Base-by-base conservation (phyloP, 1,140 invertebrate species). In the Microplitis demolitor region DNA sequence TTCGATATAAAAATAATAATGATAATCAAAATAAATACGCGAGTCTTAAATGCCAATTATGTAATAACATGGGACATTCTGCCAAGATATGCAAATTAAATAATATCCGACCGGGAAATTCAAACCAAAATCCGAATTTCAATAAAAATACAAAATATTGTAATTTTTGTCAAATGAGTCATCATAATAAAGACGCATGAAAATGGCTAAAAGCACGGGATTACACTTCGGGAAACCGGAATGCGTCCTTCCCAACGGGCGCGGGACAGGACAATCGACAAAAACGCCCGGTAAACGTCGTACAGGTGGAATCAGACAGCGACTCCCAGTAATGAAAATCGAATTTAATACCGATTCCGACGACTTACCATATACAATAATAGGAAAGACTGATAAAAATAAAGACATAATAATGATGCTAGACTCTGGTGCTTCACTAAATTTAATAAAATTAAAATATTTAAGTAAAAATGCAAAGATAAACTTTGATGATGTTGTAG, bases 391-490 rank as follows among this genome's bases (percentile, higher is more conserved):
- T 24, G 3, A 4, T n/a, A 4, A 24, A 31, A 53, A 53, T 13
- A 2, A 53, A 53, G 45, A 51, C 4, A 53, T 68, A 68, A 51
- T 33, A 16, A 39, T 66, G 45, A 66, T 39, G 63, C 14, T 66
- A 11, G 63, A 66, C 39, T 45, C 63, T 4, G 63, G 63, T 6
- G 63, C 63, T n/a, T 39, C 34, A 4, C 63, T 34, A 9, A 66
- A 66, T 35, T 31, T 66, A 68, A 68, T 68, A 4, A 50, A 68
- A 56, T 31, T 51, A 11, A 35, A 33, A 68, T 68, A 51, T 31
- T 4, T 50, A 34, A 34, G 13, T 3, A 53, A 8, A 11, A 24
- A n/a, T 53, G n/a, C n/a, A 5, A 31, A 3, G n/a, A 53, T 68
- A 53, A 31, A 68, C 51, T 5, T 5, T 16, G 9, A 53, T 51